Percentiles rank a stretch among this genome's conserved stretches.
Evolutionary conservation across 1,140 invertebrate genomes (phyloP).

Genomic region (Bombyx mori): ASM3026992v2 NC_085112.1:4982001-4982500

Average conservation of each 20-base stretch:
- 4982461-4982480: slow-evolving; percentile 21
- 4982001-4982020: slow-evolving; percentile 6
- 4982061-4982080: slow-evolving; percentile 3
- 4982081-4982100: slow-evolving; percentile 6
- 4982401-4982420: slow-evolving; percentile 3
- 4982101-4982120: slow-evolving; percentile 7
- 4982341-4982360: slow-evolving; percentile 11
- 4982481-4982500: slow-evolving; percentile 45
- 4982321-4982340: slow-evolving; percentile 21
- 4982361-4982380: background rate
- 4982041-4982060: slow-evolving; percentile 19
- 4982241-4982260: slow-evolving; percentile 13
- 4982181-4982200: background rate
- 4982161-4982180: slow-evolving; percentile 10
- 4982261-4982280: slow-evolving; percentile 37
- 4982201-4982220: background rate
- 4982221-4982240: slow-evolving; percentile 7
- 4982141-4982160: slow-evolving; percentile 8
- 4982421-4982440: slow-evolving; percentile 4
- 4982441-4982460: slow-evolving; percentile 10
- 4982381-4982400: slow-evolving; percentile 1
- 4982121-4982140: slow-evolving; percentile 1
- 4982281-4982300: slow-evolving; percentile 33
- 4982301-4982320: slow-evolving; percentile 26
- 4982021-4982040: slow-evolving; percentile 6